phyloP scores from a whole-genome alignment of 35 echinoderm and acorn worm genomes.

The Antedon bifida region DNA sequence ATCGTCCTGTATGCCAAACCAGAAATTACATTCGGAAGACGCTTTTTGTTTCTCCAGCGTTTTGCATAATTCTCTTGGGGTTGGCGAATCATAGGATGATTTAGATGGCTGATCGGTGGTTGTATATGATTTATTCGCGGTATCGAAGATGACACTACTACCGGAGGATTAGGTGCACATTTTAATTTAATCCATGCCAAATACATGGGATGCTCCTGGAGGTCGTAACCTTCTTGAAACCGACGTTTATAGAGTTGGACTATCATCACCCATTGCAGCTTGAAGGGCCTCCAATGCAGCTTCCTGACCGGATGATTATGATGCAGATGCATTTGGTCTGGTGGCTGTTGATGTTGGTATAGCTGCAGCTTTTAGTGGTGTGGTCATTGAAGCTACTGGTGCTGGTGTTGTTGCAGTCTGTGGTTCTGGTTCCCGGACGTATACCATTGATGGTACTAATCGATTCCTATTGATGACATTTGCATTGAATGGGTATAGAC shows the following conservation, averaged over 20 bases:
- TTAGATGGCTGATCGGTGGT: not conserved
- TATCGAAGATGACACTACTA: not conserved
- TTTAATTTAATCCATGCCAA: no score
- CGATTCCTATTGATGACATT: not conserved
- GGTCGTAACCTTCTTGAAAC: slow-evolving; percentile 9
- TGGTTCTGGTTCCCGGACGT: not conserved
- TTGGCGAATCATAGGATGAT: not conserved
- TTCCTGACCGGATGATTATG: not conserved
- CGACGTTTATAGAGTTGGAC: not conserved
- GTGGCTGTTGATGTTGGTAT: no score
- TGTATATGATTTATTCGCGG: not conserved
- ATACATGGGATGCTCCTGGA: not conserved
- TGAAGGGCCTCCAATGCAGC: not conserved
- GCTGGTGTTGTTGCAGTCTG: no score
- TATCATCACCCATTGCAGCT: not conserved
- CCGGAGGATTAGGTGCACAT: no score
- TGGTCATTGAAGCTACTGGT: no score
- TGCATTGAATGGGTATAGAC: slow-evolving; percentile 7
- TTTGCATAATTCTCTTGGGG: not conserved
- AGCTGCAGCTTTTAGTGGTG: no score
- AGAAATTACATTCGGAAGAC: no score
- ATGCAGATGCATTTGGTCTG: no score
- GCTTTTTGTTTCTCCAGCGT: no score
- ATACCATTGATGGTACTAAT: slow-evolving; percentile 15
- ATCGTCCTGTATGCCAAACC: no score